Evolutionary conservation across 2,888 invertebrate species (phyloP).

Genomic region (Caenorhabditis sp.): DNA sequence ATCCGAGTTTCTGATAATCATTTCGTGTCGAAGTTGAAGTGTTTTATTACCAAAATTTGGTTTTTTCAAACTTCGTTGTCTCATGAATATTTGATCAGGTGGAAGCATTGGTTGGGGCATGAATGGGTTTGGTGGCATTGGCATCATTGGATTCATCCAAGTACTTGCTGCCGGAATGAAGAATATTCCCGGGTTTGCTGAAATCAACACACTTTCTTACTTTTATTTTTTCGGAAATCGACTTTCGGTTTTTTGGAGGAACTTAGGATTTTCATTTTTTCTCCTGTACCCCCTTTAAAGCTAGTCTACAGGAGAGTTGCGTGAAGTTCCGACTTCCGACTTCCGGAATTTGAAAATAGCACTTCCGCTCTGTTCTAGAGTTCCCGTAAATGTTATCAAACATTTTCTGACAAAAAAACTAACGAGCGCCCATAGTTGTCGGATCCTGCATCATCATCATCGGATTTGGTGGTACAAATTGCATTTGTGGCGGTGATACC

Average conservation of each 20-base stretch:
- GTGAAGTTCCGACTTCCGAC: too few species aligned
- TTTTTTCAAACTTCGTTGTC: conserved; percentile 45
- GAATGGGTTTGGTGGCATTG: conserved; percentile 51
- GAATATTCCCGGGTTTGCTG: conserved; percentile 48
- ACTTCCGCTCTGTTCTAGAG: too few species aligned
- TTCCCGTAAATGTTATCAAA: too few species aligned
- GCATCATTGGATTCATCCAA: conserved; percentile 50
- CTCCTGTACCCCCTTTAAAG: too few species aligned
- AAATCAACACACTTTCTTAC: not conserved
- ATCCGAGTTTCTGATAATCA: conserved; percentile 91
- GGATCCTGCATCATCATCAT: conserved; percentile 41
- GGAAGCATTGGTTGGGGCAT: conserved; percentile 43
- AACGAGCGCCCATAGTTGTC: conserved; percentile 15
- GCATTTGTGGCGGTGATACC: conserved; percentile 23
- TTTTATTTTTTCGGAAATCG: too few species aligned
- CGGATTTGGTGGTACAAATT: conserved; percentile 30
- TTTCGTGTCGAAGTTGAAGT: conserved; percentile 87
- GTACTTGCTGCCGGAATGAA: conserved; percentile 57
- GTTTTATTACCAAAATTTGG: conserved; percentile 40
- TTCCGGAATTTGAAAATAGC: too few species aligned
- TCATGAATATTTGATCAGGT: conserved; percentile 44
- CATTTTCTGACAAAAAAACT: too few species aligned
- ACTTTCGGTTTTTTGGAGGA: too few species aligned
- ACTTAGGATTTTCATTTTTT: too few species aligned
- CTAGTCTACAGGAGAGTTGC: too few species aligned